Base-by-base conservation (phyloP, 2,888 invertebrate species). In the Lithophane semibrunnea region DNA sequence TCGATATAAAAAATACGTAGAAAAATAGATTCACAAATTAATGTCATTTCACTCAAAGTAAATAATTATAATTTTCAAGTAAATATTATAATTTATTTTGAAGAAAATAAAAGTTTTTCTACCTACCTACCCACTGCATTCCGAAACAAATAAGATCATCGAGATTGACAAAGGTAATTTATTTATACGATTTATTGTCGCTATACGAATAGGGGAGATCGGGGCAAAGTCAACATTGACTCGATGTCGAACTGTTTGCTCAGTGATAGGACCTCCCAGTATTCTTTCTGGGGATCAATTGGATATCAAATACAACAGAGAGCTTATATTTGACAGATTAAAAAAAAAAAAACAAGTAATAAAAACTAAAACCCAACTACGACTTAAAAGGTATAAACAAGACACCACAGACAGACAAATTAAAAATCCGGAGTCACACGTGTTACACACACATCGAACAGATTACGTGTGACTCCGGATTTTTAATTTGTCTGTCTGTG, bases 141-240 rank as follows among this genome's bases (percentile, higher is more conserved):
- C 66, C 13, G 69, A 80, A 83, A 90, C 89, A 93, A 94, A 94
- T 91, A 92, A 91, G 92, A 94, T 94, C 93, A 92, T 92, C 89
- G 88, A 93, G 93, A 95, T 94, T 95, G 95, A 94, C 95, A 94
- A 90, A 92, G 92, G 93, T 95, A 95, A 95, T 96, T 95, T 96
- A 96, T 96, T 95, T 95, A 95, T 95, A 90, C 92, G 94, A 94
- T 95, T 94, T 94, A 93, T 94, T 94, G 94, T 91, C 92, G 92
- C 90, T 89, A 89, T 90, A 89, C 52, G 86, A 90, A 84, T 77
- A 87, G 92, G 93, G 92, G 93, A 92, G 93, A 82, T 82, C 88
- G 90, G 89, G 89, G 89, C 69, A 90, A 90, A 90, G 94, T 95
- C 94, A 96, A 96, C 94, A 96, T 95, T 95, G 94, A 93, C 95